Conservation (phyloP, 2,113 vertebrate genomes). For the Sturnira hondurensis region DNA sequence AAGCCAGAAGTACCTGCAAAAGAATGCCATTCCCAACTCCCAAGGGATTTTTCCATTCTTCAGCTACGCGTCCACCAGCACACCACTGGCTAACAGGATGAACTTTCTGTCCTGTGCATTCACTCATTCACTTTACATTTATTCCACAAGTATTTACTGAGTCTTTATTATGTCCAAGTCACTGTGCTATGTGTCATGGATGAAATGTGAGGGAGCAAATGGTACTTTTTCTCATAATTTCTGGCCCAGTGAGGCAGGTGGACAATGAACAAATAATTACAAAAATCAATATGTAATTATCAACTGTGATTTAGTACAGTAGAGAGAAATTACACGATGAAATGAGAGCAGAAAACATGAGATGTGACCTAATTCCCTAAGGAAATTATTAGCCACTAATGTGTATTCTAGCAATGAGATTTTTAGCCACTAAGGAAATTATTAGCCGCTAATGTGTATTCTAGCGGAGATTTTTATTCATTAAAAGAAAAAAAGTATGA, state of each 20-base stretch:
- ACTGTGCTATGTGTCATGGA: neutral
- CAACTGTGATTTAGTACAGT: neutral
- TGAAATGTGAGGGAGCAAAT: neutral
- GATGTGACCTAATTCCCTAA: slow-evolving; percentile 11
- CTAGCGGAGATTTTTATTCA: neutral
- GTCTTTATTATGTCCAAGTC: neutral
- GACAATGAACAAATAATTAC: slow-evolving; percentile 37
- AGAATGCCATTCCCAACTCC: neutral
- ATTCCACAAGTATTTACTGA: slow-evolving; percentile 12
- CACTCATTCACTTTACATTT: neutral
- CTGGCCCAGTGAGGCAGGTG: neutral
- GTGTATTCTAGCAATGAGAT: neutral
- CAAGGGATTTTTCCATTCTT: neutral
- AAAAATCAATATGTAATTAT: slow-evolving; percentile 47
- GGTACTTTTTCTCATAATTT: neutral
- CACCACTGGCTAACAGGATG: neutral
- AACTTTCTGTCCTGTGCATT: neutral
- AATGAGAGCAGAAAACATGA: neutral
- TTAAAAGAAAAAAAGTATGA: slow-evolving; percentile 5
- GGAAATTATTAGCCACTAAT: slow-evolving; percentile 6
- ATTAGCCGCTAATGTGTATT: neutral
- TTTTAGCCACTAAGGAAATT: slow-evolving; percentile 39
- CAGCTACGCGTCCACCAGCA: neutral
- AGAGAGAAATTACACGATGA: neutral
- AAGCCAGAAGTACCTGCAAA: neutral